phyloP scores from a whole-genome alignment of 2,113 vertebrate genomes.

The Eolophus roseicapilla region DNA sequence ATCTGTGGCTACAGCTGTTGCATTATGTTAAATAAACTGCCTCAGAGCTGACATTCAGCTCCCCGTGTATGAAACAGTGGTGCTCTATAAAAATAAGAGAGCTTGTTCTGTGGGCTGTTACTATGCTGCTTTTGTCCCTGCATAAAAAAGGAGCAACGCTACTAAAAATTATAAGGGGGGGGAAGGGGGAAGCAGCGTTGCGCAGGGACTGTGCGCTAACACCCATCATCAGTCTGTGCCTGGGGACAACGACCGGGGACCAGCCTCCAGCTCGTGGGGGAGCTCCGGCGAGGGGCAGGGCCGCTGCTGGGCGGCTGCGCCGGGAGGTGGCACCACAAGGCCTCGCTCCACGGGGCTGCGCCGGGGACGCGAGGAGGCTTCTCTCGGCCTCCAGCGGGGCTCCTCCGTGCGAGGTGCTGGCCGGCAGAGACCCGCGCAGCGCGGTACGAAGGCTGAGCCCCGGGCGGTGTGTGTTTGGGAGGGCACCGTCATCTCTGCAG shows the following conservation, averaged over 20 bases:
- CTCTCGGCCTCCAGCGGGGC: background rate
- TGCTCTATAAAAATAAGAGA: background rate
- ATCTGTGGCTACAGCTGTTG: background rate
- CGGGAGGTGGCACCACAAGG: conserved; percentile 71
- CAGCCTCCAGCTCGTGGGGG: background rate
- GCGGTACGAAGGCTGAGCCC: background rate
- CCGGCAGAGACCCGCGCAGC: background rate
- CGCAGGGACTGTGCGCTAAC: rapidly evolving
- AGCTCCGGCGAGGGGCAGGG: background rate
- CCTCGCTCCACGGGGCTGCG: background rate
- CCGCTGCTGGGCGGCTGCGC: background rate
- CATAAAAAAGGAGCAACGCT: background rate
- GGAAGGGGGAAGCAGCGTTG: too few relatives aligned
- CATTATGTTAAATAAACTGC: background rate
- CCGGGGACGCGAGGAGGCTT: background rate
- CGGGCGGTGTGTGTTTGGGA: background rate
- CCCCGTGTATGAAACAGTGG: background rate
- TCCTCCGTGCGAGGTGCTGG: background rate
- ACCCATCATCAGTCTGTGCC: background rate
- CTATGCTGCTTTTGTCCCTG: background rate
- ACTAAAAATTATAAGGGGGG: rapidly evolving
- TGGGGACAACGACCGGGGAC: rapidly evolving
- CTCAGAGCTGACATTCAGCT: background rate
- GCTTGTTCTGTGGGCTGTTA: background rate
- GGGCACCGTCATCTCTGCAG: background rate